Evolutionary conservation across 2,797 vertebrate species (phyloP), one percentile per base, ranked within the genome.

Genomic region (Mergus octosetaceus): DNA sequence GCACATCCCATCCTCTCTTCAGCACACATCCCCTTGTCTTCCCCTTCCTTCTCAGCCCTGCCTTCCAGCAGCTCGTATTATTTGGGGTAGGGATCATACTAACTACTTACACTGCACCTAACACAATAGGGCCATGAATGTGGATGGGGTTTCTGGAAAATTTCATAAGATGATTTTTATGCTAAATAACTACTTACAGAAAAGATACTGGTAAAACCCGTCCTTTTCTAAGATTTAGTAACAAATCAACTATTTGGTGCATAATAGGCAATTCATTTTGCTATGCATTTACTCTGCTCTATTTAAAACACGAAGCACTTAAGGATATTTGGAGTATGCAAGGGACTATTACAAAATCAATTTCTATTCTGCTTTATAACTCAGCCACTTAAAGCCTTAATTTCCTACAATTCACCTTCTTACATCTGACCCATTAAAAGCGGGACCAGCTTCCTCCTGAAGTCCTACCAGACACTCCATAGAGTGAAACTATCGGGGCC

Each of bases 341-440:
- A 89, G 86, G 84, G 62, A 66, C 92, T 87, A 96, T 93, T 94
- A 93, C 75, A 95, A 97, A 97, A 96, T 96, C 96, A 96, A 96
- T 97, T 95, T 93, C 91, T 89, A 60, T 90, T 94, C 86, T 93
- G 81, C 75, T 95, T 95, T 94, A 94, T 94, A 92, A 88, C 81
- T 75, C 89, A 93, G 56, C 72, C 94, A 95, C 96, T 95, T 96
- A 87, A 92, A 94, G 85, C 34, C 91, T 96, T 96, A 90, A 97
- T 96, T 93, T 93, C 62, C 84, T 85, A 72, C 94, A 75, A 93
- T 85, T 89, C 78, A 83, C 81, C 93, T 83, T 83, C 86, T 77
- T 81, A 64, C 70, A 75, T 68, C 84, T 4, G 11, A 66, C 66
- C 94, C 6, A 7, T 91, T 95, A 91, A 78, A 71, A 80, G 80